These are phyloP conservation scores for Leptopilina syphax DNA, from an alignment of 2,888 invertebrate genomes.

Conservation along the genomic window DNA sequence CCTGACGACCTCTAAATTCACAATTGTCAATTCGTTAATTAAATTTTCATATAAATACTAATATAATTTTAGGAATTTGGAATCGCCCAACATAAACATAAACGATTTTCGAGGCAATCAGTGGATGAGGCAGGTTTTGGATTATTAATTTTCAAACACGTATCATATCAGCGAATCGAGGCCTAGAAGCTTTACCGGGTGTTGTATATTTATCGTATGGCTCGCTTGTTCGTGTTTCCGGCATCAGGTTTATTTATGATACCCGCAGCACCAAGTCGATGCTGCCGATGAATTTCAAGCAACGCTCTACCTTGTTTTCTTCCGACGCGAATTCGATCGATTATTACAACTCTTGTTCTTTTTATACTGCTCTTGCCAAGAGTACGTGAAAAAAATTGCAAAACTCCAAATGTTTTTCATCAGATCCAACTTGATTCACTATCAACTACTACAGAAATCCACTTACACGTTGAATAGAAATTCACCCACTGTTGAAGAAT, in stretches of 20 bases:
- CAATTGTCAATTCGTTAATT: too few species aligned
- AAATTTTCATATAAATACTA: too few species aligned
- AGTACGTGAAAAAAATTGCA: conserved; percentile 25
- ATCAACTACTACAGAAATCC: too few species aligned
- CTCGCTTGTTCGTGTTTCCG: conserved; percentile 64
- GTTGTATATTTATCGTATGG: conserved; percentile 67
- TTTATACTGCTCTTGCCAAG: not conserved
- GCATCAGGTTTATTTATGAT: conserved; percentile 69
- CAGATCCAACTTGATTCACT: too few species aligned
- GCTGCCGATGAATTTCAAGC: conserved; percentile 61
- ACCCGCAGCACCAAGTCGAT: conserved; percentile 60
- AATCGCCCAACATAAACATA: not conserved
- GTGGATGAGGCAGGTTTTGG: not conserved
- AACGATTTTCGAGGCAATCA: not conserved
- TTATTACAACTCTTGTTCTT: conserved; percentile 34
- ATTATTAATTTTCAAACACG: not conserved
- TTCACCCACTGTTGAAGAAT: too few species aligned
- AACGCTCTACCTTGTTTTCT: conserved; percentile 44
- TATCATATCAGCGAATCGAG: conserved; percentile 25
- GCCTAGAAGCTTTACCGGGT: conserved; percentile 56
- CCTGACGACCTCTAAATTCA: too few species aligned
- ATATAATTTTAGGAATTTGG: not conserved
- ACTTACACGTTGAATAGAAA: too few species aligned
- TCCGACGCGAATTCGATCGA: conserved; percentile 51
- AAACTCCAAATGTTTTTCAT: not conserved